Conservation (phyloP, 2,888 invertebrate genomes). For the Hedychridium roseum region DNA sequence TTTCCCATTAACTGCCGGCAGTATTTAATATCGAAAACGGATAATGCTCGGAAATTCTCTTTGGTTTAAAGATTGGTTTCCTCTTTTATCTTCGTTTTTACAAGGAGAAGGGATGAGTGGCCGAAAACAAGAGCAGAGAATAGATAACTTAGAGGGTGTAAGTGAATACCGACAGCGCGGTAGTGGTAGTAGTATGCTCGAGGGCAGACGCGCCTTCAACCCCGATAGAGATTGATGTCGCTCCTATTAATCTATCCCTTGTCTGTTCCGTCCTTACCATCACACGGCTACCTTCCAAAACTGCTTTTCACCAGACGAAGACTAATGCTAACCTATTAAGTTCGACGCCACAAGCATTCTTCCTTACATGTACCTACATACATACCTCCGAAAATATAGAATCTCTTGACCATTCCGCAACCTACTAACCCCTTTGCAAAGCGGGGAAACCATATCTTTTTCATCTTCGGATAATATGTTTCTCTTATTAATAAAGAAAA, state of each 20-base stretch:
- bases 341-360: too few species aligned
- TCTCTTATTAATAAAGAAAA: too few species aligned
- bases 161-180: conserved; percentile 31
- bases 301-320: conserved; percentile 29
- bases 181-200: conserved; percentile 21
- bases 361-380: too few species aligned
- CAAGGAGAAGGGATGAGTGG: conserved; percentile 6
- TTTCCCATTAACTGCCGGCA: too few species aligned
- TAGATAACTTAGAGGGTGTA: conserved; percentile 23
- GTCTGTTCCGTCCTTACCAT: conserved; percentile 28
- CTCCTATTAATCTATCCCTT: conserved; percentile 49
- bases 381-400: conserved; percentile 16
- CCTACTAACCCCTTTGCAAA: too few species aligned
- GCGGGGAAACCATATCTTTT: too few species aligned
- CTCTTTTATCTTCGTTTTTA: too few species aligned
- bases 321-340: conserved; percentile 45
- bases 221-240: conserved; percentile 53
- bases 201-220: conserved; percentile 36
- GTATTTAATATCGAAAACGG: too few species aligned
- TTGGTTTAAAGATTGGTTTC: too few species aligned
- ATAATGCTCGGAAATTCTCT: too few species aligned
- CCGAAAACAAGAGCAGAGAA: conserved; percentile 17
- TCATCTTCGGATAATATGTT: too few species aligned
- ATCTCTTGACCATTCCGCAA: too few species aligned
- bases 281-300: background rate